phyloP scores from a whole-genome alignment of 2,888 invertebrate species.

The Pristionchus maxplancki region DNA sequence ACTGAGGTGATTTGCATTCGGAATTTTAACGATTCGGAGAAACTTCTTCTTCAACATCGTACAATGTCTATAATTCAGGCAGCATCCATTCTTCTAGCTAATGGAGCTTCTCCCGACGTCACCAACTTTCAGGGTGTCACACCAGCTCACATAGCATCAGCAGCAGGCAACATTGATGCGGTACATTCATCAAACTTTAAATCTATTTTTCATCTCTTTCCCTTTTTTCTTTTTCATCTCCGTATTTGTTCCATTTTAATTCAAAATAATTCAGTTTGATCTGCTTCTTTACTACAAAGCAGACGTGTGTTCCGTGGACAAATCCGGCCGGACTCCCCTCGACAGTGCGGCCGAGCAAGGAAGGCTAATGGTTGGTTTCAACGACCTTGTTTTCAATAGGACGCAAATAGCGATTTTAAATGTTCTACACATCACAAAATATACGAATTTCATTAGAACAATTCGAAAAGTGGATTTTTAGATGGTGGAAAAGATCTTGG shows the following conservation, averaged over 20 bases:
- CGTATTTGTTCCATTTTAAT: too few species aligned
- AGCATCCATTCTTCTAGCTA: conserved; percentile 35
- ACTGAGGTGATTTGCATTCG: too few species aligned
- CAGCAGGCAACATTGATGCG: conserved; percentile 65
- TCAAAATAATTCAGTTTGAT: conserved; percentile 79
- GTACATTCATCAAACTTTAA: too few species aligned
- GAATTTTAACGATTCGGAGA: neutral
- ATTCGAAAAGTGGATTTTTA: too few species aligned
- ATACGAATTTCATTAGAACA: too few species aligned
- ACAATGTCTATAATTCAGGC: too few species aligned
- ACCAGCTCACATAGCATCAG: conserved; percentile 62
- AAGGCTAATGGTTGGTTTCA: conserved; percentile 70
- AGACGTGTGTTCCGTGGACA: conserved; percentile 78
- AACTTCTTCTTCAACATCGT: too few species aligned
- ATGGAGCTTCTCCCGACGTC: conserved; percentile 21
- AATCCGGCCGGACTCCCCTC: conserved; percentile 79
- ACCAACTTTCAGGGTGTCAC: conserved; percentile 60
- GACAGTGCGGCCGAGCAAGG: conserved; percentile 81
- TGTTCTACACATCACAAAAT: too few species aligned
- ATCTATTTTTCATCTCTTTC: too few species aligned
- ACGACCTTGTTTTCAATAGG: neutral
- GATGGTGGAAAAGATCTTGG: conserved; percentile 59
- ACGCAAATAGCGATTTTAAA: too few species aligned
- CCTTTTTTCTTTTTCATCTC: too few species aligned
- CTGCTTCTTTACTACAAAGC: conserved; percentile 79